Evolutionary conservation across 2,888 invertebrate species (phyloP).

Genomic region (Oasisia sp.): DNA sequence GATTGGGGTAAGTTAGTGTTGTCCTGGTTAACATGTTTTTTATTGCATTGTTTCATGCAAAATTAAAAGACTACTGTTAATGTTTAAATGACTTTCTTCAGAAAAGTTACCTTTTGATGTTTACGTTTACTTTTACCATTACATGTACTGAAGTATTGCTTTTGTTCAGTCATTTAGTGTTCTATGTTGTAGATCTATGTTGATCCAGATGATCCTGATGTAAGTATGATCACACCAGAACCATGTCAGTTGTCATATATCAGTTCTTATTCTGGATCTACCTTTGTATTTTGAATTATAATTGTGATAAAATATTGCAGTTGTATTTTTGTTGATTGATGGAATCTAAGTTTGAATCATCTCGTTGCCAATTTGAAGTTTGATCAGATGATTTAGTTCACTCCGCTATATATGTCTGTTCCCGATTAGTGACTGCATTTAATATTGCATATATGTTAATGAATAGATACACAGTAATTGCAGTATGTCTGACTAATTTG

Average conservation of each 20-base stretch:
- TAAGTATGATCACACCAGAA: constrained; percentile 43
- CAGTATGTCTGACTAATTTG: too few species aligned
- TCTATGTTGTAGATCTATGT: constrained; percentile 57
- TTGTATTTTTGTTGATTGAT: too few species aligned
- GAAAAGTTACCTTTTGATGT: background rate
- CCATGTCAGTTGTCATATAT: background rate
- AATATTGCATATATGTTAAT: too few species aligned
- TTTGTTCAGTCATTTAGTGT: background rate
- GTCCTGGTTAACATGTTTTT: background rate
- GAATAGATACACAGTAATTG: too few species aligned
- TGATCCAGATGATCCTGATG: constrained; percentile 62
- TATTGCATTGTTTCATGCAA: background rate
- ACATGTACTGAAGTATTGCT: background rate
- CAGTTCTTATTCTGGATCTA: background rate
- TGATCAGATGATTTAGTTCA: too few species aligned
- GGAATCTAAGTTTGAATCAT: too few species aligned
- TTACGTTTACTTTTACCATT: background rate
- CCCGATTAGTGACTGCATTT: too few species aligned
- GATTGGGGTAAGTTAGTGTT: constrained; percentile 56
- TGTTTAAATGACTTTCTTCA: background rate
- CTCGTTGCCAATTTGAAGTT: too few species aligned
- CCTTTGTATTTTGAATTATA: too few species aligned
- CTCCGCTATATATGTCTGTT: too few species aligned
- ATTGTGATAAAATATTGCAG: too few species aligned
- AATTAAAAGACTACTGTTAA: background rate